phyloP scores from a whole-genome alignment of 2,797 vertebrate genomes.

The Bucorvus abyssinicus region DNA sequence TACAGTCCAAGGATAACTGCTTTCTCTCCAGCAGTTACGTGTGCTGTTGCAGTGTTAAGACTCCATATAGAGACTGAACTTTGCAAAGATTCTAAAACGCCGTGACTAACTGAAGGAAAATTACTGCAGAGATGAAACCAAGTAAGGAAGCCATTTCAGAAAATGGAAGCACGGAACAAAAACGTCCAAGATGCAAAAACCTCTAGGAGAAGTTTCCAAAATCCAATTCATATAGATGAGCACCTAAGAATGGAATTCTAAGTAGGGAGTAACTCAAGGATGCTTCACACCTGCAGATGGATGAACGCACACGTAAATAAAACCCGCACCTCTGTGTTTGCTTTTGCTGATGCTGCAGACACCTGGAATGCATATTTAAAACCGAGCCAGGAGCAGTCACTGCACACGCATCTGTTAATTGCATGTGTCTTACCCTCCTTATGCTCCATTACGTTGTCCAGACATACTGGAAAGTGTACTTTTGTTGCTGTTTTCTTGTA shows the following conservation, averaged over 20 bases:
- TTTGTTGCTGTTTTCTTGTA: background rate
- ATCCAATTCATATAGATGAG: background rate
- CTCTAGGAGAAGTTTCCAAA: background rate
- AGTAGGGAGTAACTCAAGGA: background rate
- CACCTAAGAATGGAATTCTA: background rate
- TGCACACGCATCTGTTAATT: too few relatives aligned
- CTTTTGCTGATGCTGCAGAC: background rate
- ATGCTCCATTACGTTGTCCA: background rate
- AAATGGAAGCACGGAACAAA: background rate
- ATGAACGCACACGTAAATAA: background rate
- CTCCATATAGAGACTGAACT: background rate
- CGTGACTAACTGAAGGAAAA: background rate
- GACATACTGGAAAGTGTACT: background rate
- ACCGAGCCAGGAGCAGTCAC: background rate
- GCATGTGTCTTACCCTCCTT: fast-evolving
- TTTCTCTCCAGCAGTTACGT: background rate
- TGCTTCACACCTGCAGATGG: background rate
- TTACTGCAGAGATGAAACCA: background rate
- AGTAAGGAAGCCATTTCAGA: background rate
- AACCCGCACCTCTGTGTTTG: background rate
- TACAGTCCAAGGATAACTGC: background rate
- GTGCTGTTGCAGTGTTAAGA: background rate
- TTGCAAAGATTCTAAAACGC: background rate
- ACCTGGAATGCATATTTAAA: background rate
- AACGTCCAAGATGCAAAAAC: background rate